A percentile compares a stretch with the other conserved stretches of the same genome.
Evolutionary conservation across 2,888 invertebrate genomes (phyloP).

Genomic region (Siphonodentalium dalli): DNA sequence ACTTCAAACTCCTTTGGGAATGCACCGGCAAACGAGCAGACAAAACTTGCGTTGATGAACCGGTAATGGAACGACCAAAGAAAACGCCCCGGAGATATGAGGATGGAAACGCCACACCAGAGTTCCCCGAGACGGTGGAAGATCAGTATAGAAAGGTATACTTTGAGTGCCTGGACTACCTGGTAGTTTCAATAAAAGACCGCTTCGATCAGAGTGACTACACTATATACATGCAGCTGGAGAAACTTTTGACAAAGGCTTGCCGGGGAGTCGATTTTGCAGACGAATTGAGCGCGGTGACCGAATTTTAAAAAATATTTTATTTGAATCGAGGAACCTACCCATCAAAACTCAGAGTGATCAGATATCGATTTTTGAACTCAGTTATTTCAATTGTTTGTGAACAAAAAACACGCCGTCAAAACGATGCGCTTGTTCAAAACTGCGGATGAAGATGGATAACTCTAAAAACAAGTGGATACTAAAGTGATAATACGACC

Average conservation of each 20-base stretch:
- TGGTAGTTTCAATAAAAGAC: slow-evolving; percentile 7
- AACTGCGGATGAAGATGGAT: too few relatives aligned
- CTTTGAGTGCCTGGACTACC: slow-evolving; percentile 20
- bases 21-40: neutral
- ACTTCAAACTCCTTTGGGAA: slow-evolving; percentile 11
- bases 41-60: slow-evolving; percentile 13
- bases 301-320: too few relatives aligned
- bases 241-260: slow-evolving; percentile 21
- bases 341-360: too few relatives aligned
- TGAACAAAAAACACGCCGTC: too few relatives aligned
- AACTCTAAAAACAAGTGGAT: too few relatives aligned
- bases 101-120: slow-evolving; percentile 3
- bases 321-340: too few relatives aligned
- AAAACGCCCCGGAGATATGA: slow-evolving; percentile 16
- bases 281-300: too few relatives aligned
- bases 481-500: too few relatives aligned
- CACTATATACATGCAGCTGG: slow-evolving; percentile 3
- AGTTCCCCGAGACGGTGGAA: slow-evolving; percentile 8
- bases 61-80: slow-evolving; percentile 10
- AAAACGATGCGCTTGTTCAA: too few relatives aligned
- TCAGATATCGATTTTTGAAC: too few relatives aligned
- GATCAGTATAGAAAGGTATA: slow-evolving; percentile 16
- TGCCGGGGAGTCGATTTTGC: neutral
- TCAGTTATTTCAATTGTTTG: too few relatives aligned
- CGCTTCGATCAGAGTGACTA: slow-evolving; percentile 23